Evolutionary conservation across 1,140 invertebrate species (phyloP).

Genomic region (Anastrepha obliqua): DNA sequence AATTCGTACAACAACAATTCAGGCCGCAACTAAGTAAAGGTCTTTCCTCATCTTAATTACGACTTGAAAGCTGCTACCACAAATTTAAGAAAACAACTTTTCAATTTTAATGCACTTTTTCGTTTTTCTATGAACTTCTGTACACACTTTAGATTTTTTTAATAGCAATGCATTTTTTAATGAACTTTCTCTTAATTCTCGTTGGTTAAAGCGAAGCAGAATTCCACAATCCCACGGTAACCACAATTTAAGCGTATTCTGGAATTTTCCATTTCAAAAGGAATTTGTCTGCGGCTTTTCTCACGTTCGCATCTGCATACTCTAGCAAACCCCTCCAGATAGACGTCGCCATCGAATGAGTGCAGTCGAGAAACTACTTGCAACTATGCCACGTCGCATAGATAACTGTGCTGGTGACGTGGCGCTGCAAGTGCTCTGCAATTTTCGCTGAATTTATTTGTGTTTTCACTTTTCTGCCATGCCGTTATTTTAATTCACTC

Average conservation of each 20-base stretch:
- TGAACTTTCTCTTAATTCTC: too few relatives aligned
- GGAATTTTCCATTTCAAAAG: neutral
- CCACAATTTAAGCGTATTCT: neutral
- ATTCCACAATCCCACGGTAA: too few relatives aligned
- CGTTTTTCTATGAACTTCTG: too few relatives aligned
- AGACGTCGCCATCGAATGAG: neutral
- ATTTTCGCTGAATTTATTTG: neutral
- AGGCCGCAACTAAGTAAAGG: too few relatives aligned
- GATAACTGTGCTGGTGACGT: conserved; percentile 43
- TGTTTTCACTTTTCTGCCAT: conserved; percentile 1
- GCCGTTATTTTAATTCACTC: conserved; percentile 46
- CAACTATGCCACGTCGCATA: conserved; percentile 11
- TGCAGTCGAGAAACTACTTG: neutral
- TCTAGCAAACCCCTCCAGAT: neutral
- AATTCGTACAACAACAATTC: too few relatives aligned
- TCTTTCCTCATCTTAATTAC: too few relatives aligned
- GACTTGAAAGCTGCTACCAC: too few relatives aligned
- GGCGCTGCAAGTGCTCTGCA: neutral
- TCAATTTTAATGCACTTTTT: too few relatives aligned
- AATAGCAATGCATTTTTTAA: too few relatives aligned
- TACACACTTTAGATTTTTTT: too few relatives aligned
- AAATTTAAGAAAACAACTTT: too few relatives aligned
- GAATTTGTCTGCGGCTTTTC: conserved; percentile 32
- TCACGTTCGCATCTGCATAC: neutral
- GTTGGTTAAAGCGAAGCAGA: too few relatives aligned